Conservation (phyloP, 2,113 vertebrate genomes). For the Vimba vimba region DNA sequence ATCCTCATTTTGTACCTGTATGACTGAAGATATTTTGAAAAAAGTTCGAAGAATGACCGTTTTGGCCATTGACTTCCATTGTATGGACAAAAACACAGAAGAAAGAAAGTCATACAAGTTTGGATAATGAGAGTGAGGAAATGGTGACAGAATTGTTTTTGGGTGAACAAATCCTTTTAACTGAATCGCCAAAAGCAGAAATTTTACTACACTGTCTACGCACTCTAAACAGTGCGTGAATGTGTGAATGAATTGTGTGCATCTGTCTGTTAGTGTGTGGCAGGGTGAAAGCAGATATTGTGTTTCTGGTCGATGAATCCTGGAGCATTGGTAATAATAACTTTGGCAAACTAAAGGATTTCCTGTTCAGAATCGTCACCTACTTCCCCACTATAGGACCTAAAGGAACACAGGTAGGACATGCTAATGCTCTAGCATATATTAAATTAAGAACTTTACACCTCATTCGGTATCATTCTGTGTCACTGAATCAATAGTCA, state of each 20-base stretch:
- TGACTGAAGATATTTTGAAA: background rate
- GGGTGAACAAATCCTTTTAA: no score
- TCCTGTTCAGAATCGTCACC: constrained; percentile 84
- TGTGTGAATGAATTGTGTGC: background rate
- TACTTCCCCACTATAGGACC: constrained; percentile 87
- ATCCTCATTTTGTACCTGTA: no score
- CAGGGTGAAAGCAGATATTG: constrained; percentile 82
- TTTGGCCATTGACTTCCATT: background rate
- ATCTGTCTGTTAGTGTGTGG: constrained; percentile 79
- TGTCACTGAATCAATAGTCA: background rate
- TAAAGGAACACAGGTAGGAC: constrained; percentile 80
- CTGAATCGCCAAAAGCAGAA: background rate
- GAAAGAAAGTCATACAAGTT: no score
- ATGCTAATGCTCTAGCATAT: background rate
- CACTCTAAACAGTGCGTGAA: background rate
- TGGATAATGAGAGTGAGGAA: no score
- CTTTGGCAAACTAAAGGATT: constrained; percentile 88
- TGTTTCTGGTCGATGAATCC: constrained; percentile 90
- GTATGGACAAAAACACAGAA: no score
- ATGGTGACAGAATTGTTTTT: no score
- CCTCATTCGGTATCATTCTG: background rate
- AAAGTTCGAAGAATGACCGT: background rate
- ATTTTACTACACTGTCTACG: background rate
- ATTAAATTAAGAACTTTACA: background rate
- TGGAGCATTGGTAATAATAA: constrained; percentile 86